phyloP scores from a whole-genome alignment of 2,113 vertebrate genomes.

The Cryptoleucopteryx plumbea region DNA sequence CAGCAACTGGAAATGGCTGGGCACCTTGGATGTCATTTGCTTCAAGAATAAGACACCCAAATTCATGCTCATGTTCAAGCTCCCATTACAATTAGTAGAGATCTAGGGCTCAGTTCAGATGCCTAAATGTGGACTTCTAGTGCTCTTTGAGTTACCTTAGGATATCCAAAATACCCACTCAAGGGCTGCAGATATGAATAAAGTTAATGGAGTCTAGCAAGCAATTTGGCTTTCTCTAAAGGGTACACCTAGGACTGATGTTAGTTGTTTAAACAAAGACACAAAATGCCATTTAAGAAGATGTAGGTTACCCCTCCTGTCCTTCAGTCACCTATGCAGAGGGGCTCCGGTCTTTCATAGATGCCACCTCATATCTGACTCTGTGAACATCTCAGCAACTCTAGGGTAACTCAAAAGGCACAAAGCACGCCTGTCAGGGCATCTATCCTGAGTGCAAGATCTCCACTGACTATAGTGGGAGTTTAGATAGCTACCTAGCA shows the following conservation, averaged over 20 bases:
- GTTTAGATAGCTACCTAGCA: not conserved
- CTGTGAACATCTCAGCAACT: not conserved
- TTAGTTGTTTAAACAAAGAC: not conserved
- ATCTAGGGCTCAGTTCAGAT: not conserved
- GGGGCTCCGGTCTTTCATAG: not conserved
- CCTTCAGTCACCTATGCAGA: not conserved
- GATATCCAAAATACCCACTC: not conserved
- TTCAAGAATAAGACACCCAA: not conserved
- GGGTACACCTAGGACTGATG: not conserved
- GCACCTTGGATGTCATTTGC: not conserved
- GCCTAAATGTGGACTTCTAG: not conserved
- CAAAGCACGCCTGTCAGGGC: not conserved
- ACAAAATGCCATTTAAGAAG: not conserved
- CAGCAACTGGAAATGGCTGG: not conserved
- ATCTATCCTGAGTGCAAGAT: not conserved
- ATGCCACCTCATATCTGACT: not conserved
- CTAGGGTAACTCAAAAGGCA: not conserved
- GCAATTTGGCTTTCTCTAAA: not conserved
- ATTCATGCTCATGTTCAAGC: not conserved
- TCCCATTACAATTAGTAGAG: not conserved
- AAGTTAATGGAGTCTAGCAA: not conserved
- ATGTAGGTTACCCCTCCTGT: not conserved
- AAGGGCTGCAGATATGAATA: rapidly evolving
- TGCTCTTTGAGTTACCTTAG: not conserved
- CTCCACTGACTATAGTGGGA: not conserved